Base-by-base conservation (phyloP, 1,140 invertebrate genomes). In the Anastrepha obliqua region DNA sequence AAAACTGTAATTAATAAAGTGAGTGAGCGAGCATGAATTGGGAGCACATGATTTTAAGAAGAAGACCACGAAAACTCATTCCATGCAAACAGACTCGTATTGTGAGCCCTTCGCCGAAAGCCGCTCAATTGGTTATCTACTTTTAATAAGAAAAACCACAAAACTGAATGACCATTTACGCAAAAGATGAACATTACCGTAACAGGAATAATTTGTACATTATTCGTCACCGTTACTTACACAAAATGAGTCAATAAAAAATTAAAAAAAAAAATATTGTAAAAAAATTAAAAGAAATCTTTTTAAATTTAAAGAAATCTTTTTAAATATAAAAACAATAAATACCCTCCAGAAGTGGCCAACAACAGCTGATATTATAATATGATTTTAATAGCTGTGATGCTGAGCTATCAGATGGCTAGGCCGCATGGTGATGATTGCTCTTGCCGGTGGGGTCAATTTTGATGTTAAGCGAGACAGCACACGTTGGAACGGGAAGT, bases 1-100 rank as follows among this genome's bases (percentile, higher is more conserved):
- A 81, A 81, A 81, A 55, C 74, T 55, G 74, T 81, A 81, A 81
- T 81, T 81, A 81, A 81, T 81, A 81, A 81, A 81, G 42, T 11
- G 44, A 55, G 47, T 29, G 74, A 81, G n/a, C 55, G n/a, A 81
- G 74, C n/a, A 81, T 0, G 2, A 55, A n/a, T 81, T 7, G 1
- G 17, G n/a, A 81, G 47, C 42, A 9, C 51, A 39, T 2, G 2
- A 51, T 8, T 20, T n/a, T 15, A 51, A 20, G 1, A 78, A 78
- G 17, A 42, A 78, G 7, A n/a, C 4, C 15, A 74, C 2, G n/a
- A 74, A 74, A 51, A n/a, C 39, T 47, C 39, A 47, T 47, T n/a
- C 42, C 3, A 5, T 0, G 13, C 15, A 6, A 44, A 13, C 29
- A 29, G 29, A 29, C 1, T 29, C 42, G 11, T 42, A 29, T 67